Evolutionary conservation across 2,888 invertebrate species (phyloP).

Genomic region (Drosophila longiperda): DNA sequence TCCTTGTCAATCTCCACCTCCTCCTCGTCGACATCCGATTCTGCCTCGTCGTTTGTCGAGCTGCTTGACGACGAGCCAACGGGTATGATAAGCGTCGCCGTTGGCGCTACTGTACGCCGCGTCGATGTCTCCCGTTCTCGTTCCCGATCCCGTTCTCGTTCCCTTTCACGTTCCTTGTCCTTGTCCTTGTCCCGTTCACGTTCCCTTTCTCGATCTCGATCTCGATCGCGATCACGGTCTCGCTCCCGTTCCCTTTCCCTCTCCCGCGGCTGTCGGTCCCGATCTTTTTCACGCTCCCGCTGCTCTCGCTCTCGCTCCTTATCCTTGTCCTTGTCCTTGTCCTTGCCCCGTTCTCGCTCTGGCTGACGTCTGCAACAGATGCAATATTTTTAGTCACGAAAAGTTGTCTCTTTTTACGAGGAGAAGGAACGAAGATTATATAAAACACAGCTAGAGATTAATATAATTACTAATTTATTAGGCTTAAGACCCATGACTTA

Average conservation of each 20-base stretch:
- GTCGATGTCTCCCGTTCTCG: constrained; percentile 86
- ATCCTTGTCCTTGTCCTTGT: constrained; percentile 40
- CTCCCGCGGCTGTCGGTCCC: constrained; percentile 44
- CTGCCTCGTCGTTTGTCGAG: constrained; percentile 80
- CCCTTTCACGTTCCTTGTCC: constrained; percentile 59
- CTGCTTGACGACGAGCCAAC: constrained; percentile 75
- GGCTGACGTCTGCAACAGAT: constrained; percentile 56
- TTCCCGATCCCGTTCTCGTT: constrained; percentile 84
- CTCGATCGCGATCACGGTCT: constrained; percentile 64
- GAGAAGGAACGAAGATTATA: not conserved
- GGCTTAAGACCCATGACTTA: too few species aligned
- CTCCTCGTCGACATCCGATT: constrained; percentile 85
- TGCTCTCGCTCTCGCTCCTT: constrained; percentile 62
- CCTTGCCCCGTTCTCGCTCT: constrained; percentile 76
- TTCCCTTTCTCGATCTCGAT: constrained; percentile 62
- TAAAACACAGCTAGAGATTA: not conserved
- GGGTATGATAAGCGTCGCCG: constrained; percentile 64
- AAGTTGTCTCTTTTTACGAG: not conserved
- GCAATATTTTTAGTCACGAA: not conserved
- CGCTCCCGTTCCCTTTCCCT: constrained; percentile 56
- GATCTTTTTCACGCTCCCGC: constrained; percentile 62
- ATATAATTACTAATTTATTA: not conserved
- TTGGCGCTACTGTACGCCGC: constrained; percentile 42
- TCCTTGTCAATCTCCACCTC: constrained; percentile 89
- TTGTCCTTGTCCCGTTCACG: constrained; percentile 83